Evolutionary conservation across 2,113 vertebrate genomes (phyloP).

Genomic region (Acanthisitta chloris): DNA sequence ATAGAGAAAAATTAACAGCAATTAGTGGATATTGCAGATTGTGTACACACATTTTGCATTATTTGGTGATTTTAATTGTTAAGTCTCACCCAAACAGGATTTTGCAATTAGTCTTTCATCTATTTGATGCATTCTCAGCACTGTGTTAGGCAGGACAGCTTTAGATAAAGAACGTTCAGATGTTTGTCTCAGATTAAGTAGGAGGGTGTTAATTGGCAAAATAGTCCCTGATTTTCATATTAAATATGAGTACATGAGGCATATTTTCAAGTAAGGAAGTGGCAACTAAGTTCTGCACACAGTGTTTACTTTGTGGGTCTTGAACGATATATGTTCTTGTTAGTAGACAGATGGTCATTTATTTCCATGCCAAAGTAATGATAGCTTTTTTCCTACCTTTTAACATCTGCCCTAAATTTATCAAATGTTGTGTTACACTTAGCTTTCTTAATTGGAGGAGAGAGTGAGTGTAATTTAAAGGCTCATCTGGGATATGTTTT

Average conservation of each 20-base stretch:
- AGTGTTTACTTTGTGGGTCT: background rate
- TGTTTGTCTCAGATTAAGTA: slow-evolving; percentile 35
- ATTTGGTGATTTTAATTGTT: slow-evolving; percentile 26
- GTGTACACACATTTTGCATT: background rate
- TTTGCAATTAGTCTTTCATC: slow-evolving; percentile 30
- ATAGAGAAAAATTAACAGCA: background rate
- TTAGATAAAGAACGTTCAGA: slow-evolving; percentile 26
- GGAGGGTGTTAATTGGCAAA: slow-evolving; percentile 56
- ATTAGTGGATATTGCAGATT: background rate
- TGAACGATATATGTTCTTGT: background rate
- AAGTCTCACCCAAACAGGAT: slow-evolving; percentile 9
- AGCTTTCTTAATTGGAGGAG: slow-evolving; percentile 28
- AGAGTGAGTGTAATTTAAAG: background rate
- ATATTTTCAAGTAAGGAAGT: background rate
- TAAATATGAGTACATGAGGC: background rate
- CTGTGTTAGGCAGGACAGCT: slow-evolving; percentile 16
- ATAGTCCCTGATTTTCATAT: slow-evolving; percentile 4
- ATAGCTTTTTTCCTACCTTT: slow-evolving; percentile 6
- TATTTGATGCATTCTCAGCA: background rate
- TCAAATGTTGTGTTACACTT: slow-evolving; percentile 15
- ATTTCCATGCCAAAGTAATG: slow-evolving; percentile 27
- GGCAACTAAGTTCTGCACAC: background rate
- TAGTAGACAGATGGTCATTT: slow-evolving; percentile 36
- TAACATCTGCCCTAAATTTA: slow-evolving; percentile 32
- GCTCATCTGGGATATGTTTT: slow-evolving; percentile 16